phyloP scores from a whole-genome alignment of 1,140 invertebrate genomes.

The Bombus waltoni region DNA sequence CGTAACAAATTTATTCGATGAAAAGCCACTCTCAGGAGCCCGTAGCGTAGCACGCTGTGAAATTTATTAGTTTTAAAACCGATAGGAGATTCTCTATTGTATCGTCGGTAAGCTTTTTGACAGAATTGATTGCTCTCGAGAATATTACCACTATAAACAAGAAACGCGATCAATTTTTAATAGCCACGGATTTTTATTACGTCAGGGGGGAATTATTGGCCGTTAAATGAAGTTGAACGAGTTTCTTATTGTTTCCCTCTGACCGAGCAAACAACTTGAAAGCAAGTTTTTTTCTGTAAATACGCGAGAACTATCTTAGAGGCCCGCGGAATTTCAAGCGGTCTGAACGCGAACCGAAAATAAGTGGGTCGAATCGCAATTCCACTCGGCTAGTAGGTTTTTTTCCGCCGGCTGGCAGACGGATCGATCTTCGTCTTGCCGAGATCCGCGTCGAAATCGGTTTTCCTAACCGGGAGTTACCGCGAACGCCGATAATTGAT shows the following conservation, averaged over 20 bases:
- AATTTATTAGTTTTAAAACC: slow-evolving; percentile 9
- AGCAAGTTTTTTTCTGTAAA: not conserved
- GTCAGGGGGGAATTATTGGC: not conserved
- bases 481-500: slow-evolving; percentile 56
- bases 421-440: slow-evolving; percentile 50
- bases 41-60: not conserved
- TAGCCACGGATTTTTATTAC: not conserved
- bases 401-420: not conserved
- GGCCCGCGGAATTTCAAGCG: not conserved
- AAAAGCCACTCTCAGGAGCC: slow-evolving; percentile 24
- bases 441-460: slow-evolving; percentile 43
- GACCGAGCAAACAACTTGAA: not conserved
- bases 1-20: slow-evolving; percentile 70
- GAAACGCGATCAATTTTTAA: not conserved
- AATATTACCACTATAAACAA: not conserved
- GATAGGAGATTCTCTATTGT: not conserved
- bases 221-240: not conserved
- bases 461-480: slow-evolving; percentile 3
- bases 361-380: slow-evolving; percentile 40
- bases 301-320: not conserved
- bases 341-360: not conserved
- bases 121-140: not conserved
- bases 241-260: not conserved
- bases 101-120: not conserved
- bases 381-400: slow-evolving; percentile 1